Evolutionary conservation across 2,113 vertebrate species (phyloP), one percentile per base, ranked within the genome.

Genomic region (Megaptera novaeangliae): DNA sequence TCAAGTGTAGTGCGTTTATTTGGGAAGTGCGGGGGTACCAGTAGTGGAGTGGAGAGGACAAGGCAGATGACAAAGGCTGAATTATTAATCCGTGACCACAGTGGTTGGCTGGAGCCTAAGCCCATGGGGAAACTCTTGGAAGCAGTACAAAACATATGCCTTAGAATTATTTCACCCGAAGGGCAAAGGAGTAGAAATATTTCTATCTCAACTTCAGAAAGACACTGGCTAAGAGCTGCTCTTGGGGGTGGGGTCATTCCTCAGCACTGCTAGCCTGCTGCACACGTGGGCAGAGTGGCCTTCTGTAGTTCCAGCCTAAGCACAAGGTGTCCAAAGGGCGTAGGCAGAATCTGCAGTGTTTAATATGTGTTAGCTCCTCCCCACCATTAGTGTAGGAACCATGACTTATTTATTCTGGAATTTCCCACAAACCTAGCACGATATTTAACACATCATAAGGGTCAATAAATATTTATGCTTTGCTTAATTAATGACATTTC

Each of bases 401-500:
- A 52, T 52, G 52, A 18, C 82, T 82, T 83, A 88, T 27, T 57
- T 93, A 94, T 77, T 85, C 41, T 57, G 34, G 77, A 69, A 72
- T 93, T 55, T 86, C n/a, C 64, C 52, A 80, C 9, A 36, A 63
- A 86, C 55, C 46, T 68, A 23, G 46, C 10, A 34, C 10, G 63
- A 41, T 91, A n/a, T 85, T 84, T 94, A 88, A 64, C n/a, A 85
- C 59, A 71, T 29, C 8, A 27, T 64, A 59, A 85, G 71, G 66
- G 85, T 64, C 61, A 95, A 85, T 75, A 86, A 59, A 63, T 91
- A 81, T 69, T 49, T 87, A 66, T 93, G 88, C 57, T 96, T 96
- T 92, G 69, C 74, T 97, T 84, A 75, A 92, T 82, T 96, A 91
- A 88, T 91, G 36, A 59, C 55, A 69, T 69, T 93, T 69, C 34